Evolutionary conservation across 2,888 invertebrate species (phyloP), one percentile per base, ranked within the genome.

Genomic region (Erebia palarica): DNA sequence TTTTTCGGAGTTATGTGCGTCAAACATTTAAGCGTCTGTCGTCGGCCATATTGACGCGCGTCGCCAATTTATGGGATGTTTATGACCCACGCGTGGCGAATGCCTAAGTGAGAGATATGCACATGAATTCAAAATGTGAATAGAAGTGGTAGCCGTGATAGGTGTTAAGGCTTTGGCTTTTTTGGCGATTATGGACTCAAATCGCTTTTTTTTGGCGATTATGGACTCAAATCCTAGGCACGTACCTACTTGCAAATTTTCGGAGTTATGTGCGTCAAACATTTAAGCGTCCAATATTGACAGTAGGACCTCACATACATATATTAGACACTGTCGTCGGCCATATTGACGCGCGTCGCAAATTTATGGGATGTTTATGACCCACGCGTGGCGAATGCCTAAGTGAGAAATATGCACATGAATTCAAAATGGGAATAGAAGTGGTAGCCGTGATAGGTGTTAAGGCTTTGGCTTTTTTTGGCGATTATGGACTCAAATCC

Each of bases 261-360:
- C n/a, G n/a, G n/a, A n/a, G n/a, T n/a, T n/a, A n/a, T n/a, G n/a
- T n/a, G 1, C 1, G 21, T 21, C 21, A 21, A 21, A 21, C 3
- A 21, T 21, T 21, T 21, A 21, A 21, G 21, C 21, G 21, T 21
- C 21, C 81, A 81, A 83, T 84, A 86, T 49, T 47, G 47, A 21
- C 21, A 14, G 61, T 47, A 11, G 49, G 10, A 44, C 16, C 70
- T 69, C 51, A 53, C 69, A 64, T 68, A 67, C 74, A 72, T 68
- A 53, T 65, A 67, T 27, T 27, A 58, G 21, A 65, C 51, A 60
- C 66, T 63, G 75, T 63, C 78, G 74, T 69, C 74, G 65, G 67
- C 60, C 67, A 77, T 78, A 76, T 77, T 77, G 77, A 77, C 75
- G 21, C 21, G 63, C 70, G 75, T 69, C 74, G 75, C 72, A 74